These are phyloP conservation scores for Bombyx huttoni DNA, from an alignment of 2,888 invertebrate genomes.

Conservation along the genomic window DNA sequence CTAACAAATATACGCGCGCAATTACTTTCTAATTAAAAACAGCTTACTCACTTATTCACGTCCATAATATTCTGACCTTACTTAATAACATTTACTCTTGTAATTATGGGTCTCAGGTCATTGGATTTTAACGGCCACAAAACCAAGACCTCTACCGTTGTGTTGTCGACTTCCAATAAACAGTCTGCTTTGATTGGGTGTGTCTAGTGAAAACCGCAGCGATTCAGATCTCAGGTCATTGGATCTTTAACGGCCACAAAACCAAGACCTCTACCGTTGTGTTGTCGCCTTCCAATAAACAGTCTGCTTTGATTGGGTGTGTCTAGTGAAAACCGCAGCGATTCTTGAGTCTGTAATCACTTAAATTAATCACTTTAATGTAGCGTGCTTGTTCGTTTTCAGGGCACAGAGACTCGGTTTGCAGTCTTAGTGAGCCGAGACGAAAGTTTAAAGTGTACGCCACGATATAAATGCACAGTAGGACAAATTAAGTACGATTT, in stretches of 20 bases:
- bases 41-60: neutral
- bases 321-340: slow-evolving; percentile 35
- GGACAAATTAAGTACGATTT: neutral
- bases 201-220: slow-evolving; percentile 38
- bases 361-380: slow-evolving; percentile 64
- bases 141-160: neutral
- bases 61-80: neutral
- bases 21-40: neutral
- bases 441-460: neutral
- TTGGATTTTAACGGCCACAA: neutral
- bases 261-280: neutral
- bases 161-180: neutral
- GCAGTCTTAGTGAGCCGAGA: slow-evolving; percentile 31
- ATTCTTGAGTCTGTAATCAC: slow-evolving; percentile 49
- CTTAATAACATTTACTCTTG: neutral
- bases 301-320: slow-evolving; percentile 6
- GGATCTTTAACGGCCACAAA: neutral
- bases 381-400: slow-evolving; percentile 57
- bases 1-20: neutral
- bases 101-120: neutral
- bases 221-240: too few species aligned
- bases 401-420: slow-evolving; percentile 50
- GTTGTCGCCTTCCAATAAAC: neutral
- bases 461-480: neutral
- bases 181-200: neutral